These are phyloP conservation scores for Drosophila dunni DNA, from an alignment of 1,140 invertebrate species.

Conservation along the genomic window DNA sequence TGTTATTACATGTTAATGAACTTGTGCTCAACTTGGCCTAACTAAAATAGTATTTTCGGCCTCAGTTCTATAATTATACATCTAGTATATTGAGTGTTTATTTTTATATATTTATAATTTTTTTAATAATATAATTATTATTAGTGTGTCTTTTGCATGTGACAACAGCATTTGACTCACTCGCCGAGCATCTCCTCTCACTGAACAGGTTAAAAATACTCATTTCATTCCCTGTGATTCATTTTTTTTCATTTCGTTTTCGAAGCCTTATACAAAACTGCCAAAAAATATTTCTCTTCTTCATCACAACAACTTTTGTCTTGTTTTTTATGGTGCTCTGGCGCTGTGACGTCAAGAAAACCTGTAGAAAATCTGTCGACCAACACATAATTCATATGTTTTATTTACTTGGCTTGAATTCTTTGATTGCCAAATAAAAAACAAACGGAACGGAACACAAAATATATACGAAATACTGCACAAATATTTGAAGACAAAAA, in stretches of 20 bases:
- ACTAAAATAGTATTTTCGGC: slow-evolving; percentile 20
- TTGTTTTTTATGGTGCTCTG: slow-evolving; percentile 7
- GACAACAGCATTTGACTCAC: slow-evolving; percentile 69
- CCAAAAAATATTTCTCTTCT: not conserved
- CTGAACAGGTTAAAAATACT: slow-evolving; percentile 29
- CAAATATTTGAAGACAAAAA: slow-evolving; percentile 49
- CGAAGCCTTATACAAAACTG: slow-evolving; percentile 36
- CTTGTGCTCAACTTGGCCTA: slow-evolving; percentile 38
- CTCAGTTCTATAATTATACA: slow-evolving; percentile 19
- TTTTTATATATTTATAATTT: slow-evolving; percentile 58
- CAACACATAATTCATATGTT: slow-evolving; percentile 78
- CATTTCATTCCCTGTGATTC: slow-evolving; percentile 51
- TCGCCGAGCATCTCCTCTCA: slow-evolving; percentile 54
- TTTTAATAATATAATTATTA: slow-evolving; percentile 45
- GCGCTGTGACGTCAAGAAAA: slow-evolving; percentile 50
- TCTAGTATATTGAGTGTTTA: not conserved
- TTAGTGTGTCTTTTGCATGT: slow-evolving; percentile 47
- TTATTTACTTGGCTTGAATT: slow-evolving; percentile 74
- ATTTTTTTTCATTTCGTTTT: slow-evolving; percentile 16
- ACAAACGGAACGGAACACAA: not conserved
- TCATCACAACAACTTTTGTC: slow-evolving; percentile 1
- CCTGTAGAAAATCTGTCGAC: slow-evolving; percentile 38
- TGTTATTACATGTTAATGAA: slow-evolving; percentile 77
- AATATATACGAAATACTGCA: slow-evolving; percentile 14
- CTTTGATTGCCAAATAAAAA: slow-evolving; percentile 48